These are phyloP conservation scores for Achroia grisella DNA, from an alignment of 1,140 invertebrate genomes.

Conservation along the genomic window DNA sequence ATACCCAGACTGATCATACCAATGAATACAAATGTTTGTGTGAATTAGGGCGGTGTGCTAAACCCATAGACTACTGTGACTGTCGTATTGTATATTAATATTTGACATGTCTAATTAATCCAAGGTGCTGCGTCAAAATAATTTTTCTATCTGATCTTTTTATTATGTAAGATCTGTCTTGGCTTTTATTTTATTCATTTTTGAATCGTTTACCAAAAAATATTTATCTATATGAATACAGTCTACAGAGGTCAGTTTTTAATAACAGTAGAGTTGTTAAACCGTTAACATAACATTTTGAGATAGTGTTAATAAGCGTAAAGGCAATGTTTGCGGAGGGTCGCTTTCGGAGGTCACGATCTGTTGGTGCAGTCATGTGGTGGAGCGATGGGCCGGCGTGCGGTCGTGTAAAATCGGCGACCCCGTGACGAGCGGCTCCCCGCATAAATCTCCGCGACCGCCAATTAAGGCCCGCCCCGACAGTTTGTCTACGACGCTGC, in stretches of 20 bases:
- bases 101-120: too few species aligned
- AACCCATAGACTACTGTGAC: too few species aligned
- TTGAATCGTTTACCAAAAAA: neutral
- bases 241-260: too few species aligned
- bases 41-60: too few species aligned
- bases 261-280: neutral
- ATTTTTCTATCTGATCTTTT: too few species aligned
- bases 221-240: neutral
- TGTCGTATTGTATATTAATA: too few species aligned
- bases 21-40: too few species aligned
- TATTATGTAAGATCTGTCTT: too few species aligned
- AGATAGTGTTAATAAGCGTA: constrained; percentile 24
- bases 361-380: neutral
- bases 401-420: constrained; percentile 24
- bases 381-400: constrained; percentile 17
- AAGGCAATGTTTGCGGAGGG: constrained; percentile 20
- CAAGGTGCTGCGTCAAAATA: too few species aligned
- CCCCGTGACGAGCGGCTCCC: constrained; percentile 47
- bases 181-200: too few species aligned
- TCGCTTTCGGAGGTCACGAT: constrained; percentile 8
- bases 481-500: constrained; percentile 64
- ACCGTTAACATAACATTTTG: constrained; percentile 5
- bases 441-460: constrained; percentile 70
- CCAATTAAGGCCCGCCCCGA: constrained; percentile 66
- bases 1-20: too few species aligned